Base-by-base conservation (phyloP, 2,888 invertebrate genomes). In the Chaetoderma sp. region DNA sequence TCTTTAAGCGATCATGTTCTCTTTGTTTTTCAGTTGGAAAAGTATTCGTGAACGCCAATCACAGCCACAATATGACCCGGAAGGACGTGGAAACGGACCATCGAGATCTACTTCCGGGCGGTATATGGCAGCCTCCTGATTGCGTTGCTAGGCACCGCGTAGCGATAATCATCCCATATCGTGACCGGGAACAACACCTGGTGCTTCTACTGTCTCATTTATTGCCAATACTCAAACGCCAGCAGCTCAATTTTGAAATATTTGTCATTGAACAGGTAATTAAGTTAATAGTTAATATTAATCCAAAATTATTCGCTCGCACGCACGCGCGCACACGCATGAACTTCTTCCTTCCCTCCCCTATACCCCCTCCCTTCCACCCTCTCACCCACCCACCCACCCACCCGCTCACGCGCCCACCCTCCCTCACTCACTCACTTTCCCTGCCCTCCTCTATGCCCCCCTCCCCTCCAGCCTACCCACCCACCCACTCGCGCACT, bases 201-300 rank as follows among this genome's bases (percentile, higher is more conserved):
- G 74, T 80, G 39, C 83, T 84, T 1, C 81, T 89, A 47, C 82
- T 89, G 16, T 76, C 85, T 45, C 84, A 88, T 72, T 82, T 89
- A 1, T 88, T 89, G 67, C 89, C 89, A 4, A 81, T 89, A 44
- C 82, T 89, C 13, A 86, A 88, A 73, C 78, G 88, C 27, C 89
- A 89, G 71, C 86, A 87, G 70, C 73, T 89, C 25, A 84, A 87
- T 57, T 89, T 89, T 72, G 82, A 85, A 68, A 86, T 89, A 39
- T 88, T 88, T 76, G 87, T 89, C 5, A 86, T 88, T 1, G 89
- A 89, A 78, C 89, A 89, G 86, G 87, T 87, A 63, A 73, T 71
- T 42, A n/a, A n/a, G n/a, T n/a, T n/a, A n/a, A n/a, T n/a, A n/a
- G n/a, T n/a, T n/a, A n/a, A n/a, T n/a, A n/a, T n/a, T n/a, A n/a